Evolutionary conservation across 64 coral and sea anemone species (phyloP).

Genomic region (Acropora tenuis): DNA sequence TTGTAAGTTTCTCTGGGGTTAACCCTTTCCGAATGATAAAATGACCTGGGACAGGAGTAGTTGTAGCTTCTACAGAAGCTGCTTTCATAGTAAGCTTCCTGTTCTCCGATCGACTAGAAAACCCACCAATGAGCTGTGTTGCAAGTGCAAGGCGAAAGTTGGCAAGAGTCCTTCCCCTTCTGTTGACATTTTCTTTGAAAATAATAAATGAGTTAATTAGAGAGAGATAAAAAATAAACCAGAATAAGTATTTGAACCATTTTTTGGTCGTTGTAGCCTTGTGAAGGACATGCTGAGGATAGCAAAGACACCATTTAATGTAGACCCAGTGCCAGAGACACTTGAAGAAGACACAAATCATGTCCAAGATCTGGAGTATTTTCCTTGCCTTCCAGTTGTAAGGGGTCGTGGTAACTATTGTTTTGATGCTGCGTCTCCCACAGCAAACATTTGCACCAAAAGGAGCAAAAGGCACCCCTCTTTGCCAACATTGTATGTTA

Average conservation of each 20-base stretch:
- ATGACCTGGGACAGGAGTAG: background rate
- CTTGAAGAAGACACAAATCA: background rate
- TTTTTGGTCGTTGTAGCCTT: constrained; percentile 14
- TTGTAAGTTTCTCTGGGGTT: no score
- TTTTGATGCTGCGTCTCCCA: background rate
- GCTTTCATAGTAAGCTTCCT: constrained; percentile 23
- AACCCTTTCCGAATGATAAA: no score
- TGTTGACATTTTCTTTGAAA: constrained; percentile 4
- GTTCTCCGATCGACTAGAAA: background rate
- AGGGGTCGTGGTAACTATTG: background rate
- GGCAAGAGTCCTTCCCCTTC: background rate
- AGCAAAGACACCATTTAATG: background rate
- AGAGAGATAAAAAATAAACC: constrained; percentile 50
- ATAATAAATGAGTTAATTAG: constrained; percentile 7
- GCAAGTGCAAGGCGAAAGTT: constrained; percentile 32
- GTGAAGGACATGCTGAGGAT: background rate
- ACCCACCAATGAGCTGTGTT: constrained; percentile 39
- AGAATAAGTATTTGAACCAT: constrained; percentile 47
- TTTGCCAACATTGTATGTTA: background rate
- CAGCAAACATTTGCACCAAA: background rate
- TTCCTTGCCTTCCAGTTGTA: constrained; percentile 8
- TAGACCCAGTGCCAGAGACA: background rate
- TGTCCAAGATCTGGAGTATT: background rate
- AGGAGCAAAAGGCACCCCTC: background rate
- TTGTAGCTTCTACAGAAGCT: background rate